Conservation (phyloP, 1,140 invertebrate species). For the Physella acuta region DNA sequence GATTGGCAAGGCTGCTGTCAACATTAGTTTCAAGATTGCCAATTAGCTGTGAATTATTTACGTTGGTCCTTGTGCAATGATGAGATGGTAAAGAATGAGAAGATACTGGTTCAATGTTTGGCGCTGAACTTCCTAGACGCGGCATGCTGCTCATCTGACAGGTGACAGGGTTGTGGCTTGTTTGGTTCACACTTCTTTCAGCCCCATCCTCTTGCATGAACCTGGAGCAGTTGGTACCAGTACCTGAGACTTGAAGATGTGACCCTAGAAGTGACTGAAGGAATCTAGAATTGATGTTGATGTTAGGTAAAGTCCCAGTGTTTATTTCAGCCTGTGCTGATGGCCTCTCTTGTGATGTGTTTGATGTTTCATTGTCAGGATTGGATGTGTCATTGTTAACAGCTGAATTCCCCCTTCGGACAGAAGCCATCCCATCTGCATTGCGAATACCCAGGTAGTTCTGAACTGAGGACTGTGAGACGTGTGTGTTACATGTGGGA, state of each 20-base stretch:
- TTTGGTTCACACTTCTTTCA: not conserved
- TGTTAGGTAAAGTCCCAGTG: not conserved
- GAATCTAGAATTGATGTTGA: slow-evolving; percentile 3
- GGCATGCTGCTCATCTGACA: too few relatives aligned
- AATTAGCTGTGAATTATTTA: too few relatives aligned
- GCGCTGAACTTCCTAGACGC: not conserved
- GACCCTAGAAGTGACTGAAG: slow-evolving; percentile 13
- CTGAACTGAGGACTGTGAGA: slow-evolving; percentile 11
- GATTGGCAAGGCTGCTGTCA: not conserved
- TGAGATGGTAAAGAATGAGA: too few relatives aligned
- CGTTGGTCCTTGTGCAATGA: not conserved
- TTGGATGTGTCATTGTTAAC: not conserved
- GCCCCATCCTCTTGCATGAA: not conserved
- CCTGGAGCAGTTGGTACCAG: not conserved
- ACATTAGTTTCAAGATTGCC: too few relatives aligned
- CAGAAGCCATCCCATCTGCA: not conserved
- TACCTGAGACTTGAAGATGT: not conserved
- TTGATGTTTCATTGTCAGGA: not conserved
- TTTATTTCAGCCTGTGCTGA: not conserved
- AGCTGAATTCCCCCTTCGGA: not conserved
- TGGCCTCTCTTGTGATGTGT: not conserved
- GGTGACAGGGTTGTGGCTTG: too few relatives aligned
- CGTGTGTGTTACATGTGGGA: not conserved
- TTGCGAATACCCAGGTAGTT: not conserved
- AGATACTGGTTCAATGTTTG: not conserved